These are phyloP conservation scores for Andricus curvator DNA, from an alignment of 2,888 invertebrate species.

Conservation along the genomic window DNA sequence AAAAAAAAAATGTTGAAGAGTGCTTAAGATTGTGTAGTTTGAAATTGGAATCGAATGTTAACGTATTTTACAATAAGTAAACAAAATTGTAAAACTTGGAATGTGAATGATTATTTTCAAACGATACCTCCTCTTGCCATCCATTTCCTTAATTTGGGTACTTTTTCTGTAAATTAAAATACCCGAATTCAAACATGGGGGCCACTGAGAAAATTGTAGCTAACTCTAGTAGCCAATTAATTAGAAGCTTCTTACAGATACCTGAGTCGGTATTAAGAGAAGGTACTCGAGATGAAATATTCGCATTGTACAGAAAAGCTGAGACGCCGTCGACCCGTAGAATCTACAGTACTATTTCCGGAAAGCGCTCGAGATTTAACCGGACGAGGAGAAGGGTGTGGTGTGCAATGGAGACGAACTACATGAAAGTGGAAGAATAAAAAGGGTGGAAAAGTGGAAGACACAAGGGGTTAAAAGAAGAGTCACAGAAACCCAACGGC, in stretches of 20 bases:
- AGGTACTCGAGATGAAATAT: conserved; percentile 20
- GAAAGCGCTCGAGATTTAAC: conserved; percentile 21
- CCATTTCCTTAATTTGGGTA: not conserved
- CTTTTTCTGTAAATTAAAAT: not conserved
- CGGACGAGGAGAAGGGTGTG: not conserved
- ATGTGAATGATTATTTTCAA: not conserved
- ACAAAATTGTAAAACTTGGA: not conserved
- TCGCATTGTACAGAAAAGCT: conserved; percentile 4
- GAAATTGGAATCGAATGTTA: too few relatives aligned
- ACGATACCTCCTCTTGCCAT: not conserved
- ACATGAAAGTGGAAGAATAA: not conserved
- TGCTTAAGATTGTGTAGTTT: too few relatives aligned
- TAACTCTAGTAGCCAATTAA: conserved; percentile 31
- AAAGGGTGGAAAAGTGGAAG: not conserved
- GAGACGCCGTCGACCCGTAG: conserved; percentile 7
- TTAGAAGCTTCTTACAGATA: conserved; percentile 31
- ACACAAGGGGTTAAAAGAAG: not conserved
- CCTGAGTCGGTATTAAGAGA: conserved; percentile 23
- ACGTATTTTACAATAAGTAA: too few relatives aligned
- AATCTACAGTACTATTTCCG: conserved; percentile 15
- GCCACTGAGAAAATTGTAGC: conserved; percentile 20
- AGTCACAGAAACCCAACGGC: not conserved
- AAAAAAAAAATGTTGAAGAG: too few relatives aligned
- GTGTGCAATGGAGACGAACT: not conserved
- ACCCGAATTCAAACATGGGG: not conserved